These are phyloP conservation scores for Ceratotherium simum DNA, from an alignment of 2,113 vertebrate species.

Conservation along the genomic window DNA sequence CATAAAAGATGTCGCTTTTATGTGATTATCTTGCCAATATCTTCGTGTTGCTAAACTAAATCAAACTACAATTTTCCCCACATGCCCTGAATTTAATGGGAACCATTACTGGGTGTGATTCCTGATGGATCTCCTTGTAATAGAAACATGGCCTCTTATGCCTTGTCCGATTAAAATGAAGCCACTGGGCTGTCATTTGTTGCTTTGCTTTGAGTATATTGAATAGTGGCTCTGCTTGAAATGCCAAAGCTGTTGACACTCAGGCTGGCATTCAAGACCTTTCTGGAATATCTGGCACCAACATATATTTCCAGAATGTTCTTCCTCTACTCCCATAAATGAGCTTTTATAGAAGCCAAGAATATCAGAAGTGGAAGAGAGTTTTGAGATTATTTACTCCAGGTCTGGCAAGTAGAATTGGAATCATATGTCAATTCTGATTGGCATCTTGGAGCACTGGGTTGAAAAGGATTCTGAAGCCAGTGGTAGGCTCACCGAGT, in stretches of 20 bases:
- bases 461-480: not conserved
- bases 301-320: not conserved
- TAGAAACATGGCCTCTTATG: conserved; percentile 82
- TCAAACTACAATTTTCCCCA: conserved; percentile 90
- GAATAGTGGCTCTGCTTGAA: conserved; percentile 45
- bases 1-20: conserved; percentile 90
- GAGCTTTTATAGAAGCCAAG: not conserved
- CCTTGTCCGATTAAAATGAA: conserved; percentile 73
- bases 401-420: not conserved
- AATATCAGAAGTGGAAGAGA: not conserved
- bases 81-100: conserved; percentile 89
- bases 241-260: conserved; percentile 41
- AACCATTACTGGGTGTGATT: conserved; percentile 87
- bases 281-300: not conserved
- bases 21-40: conserved; percentile 92
- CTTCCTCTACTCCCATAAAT: not conserved
- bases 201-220: conserved; percentile 76
- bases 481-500: not conserved
- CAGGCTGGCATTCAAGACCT: conserved; percentile 18
- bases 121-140: conserved; percentile 86
- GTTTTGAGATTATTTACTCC: not conserved
- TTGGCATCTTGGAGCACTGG: not conserved
- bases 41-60: conserved; percentile 89
- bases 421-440: not conserved
- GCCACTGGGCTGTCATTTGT: conserved; percentile 56